These are phyloP conservation scores for Hemicordylus capensis DNA, from an alignment of 2,113 vertebrate species.

Conservation along the genomic window DNA sequence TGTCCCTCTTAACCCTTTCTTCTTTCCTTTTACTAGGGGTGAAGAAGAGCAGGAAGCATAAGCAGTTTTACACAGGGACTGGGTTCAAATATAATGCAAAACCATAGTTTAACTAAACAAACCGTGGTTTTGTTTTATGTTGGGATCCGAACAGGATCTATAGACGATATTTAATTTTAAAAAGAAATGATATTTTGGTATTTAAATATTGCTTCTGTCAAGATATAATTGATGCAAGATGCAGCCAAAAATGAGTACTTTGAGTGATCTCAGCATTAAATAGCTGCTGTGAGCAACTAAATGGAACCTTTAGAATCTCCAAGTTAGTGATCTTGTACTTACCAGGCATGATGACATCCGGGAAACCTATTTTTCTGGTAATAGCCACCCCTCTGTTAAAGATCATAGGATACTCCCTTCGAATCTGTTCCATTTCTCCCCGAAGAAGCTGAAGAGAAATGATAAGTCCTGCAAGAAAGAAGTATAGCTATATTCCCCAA, in stretches of 20 bases:
- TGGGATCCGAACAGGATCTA: no score
- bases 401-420: conserved; percentile 91
- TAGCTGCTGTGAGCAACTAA: neutral
- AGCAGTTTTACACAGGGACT: neutral
- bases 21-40: no score
- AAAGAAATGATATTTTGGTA: neutral
- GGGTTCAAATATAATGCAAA: no score
- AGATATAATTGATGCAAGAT: no score
- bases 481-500: conserved; percentile 47
- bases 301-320: neutral
- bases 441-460: conserved; percentile 94
- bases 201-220: neutral
- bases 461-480: conserved; percentile 85
- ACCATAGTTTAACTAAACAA: no score
- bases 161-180: neutral
- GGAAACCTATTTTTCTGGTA: conserved; percentile 93
- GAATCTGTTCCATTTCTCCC: conserved; percentile 95
- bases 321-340: conserved; percentile 42
- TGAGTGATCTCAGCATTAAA: neutral
- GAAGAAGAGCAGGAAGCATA: neutral
- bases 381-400: conserved; percentile 90
- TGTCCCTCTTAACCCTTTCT: neutral
- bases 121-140: no score
- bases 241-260: neutral
- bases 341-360: conserved; percentile 98